Percentiles rank a stretch among this genome's conserved stretches.
These are phyloP conservation scores for Sebastes taczanowskii DNA, from an alignment of 2,797 vertebrate species.

Conservation along the genomic window DNA sequence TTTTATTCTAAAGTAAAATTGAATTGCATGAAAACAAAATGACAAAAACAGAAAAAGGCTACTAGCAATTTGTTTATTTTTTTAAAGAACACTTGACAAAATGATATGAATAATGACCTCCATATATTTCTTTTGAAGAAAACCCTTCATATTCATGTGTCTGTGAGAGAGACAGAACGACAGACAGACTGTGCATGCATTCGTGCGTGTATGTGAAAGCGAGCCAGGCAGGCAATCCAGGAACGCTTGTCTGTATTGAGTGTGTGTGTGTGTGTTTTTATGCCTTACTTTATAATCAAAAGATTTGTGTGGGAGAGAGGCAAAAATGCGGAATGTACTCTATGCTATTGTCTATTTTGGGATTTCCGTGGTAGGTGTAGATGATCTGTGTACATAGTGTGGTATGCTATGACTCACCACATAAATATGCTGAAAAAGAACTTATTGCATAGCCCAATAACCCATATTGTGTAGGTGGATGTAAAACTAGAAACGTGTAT, in stretches of 20 bases:
- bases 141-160: slow-evolving; percentile 44
- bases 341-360: slow-evolving; percentile 11
- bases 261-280: not conserved
- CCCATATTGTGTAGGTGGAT: not conserved
- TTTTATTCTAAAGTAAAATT: slow-evolving; percentile 36
- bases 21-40: not conserved
- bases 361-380: slow-evolving; percentile 4
- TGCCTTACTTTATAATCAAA: slow-evolving; percentile 12
- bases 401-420: not conserved
- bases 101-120: not conserved
- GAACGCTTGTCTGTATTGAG: not conserved
- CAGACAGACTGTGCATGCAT: slow-evolving; percentile 40
- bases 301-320: slow-evolving; percentile 29
- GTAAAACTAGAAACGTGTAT: not conserved
- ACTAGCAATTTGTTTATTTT: not conserved
- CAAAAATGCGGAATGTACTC: not conserved
- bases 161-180: slow-evolving; percentile 26
- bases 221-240: not conserved
- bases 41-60: not conserved
- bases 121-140: slow-evolving; percentile 1
- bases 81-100: not conserved
- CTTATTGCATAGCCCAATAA: not conserved
- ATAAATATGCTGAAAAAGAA: not conserved
- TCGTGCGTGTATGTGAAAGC: not conserved
- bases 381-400: not conserved